Conservation (phyloP, 2,888 invertebrate species). For the Agrochola lota region DNA sequence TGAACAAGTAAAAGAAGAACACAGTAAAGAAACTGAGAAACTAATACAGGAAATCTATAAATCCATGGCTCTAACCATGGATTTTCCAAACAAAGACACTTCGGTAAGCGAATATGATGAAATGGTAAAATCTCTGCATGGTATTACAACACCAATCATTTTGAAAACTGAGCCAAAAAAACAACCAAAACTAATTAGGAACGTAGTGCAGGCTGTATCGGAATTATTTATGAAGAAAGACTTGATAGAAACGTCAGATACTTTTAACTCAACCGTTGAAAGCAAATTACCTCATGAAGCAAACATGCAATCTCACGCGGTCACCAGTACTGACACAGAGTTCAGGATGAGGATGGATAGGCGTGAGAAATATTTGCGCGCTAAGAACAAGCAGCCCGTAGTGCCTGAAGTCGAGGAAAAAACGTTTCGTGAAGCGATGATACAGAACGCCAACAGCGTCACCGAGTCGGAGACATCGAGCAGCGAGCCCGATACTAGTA, state of each 20-base stretch:
- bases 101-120: conserved; percentile 71
- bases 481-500: conserved; percentile 65
- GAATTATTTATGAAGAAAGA: conserved; percentile 71
- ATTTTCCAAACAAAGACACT: conserved; percentile 73
- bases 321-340: conserved; percentile 50
- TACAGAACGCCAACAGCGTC: conserved; percentile 41
- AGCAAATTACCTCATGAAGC: conserved; percentile 58
- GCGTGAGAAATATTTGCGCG: conserved; percentile 34
- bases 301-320: conserved; percentile 46
- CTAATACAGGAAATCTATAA: conserved; percentile 87
- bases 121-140: conserved; percentile 46
- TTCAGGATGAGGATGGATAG: conserved; percentile 31
- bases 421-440: conserved; percentile 22
- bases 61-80: conserved; percentile 79
- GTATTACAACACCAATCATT: conserved; percentile 25
- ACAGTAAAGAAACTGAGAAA: conserved; percentile 80
- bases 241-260: conserved; percentile 63
- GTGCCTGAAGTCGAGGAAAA: conserved; percentile 18
- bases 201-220: conserved; percentile 65
- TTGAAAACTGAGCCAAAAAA: conserved; percentile 46
- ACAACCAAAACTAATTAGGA: conserved; percentile 52
- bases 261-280: conserved; percentile 56
- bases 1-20: conserved; percentile 66
- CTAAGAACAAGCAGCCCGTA: conserved; percentile 31
- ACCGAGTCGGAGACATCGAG: conserved; percentile 62